These are phyloP conservation scores for Formicarius rufipectus DNA, from an alignment of 2,113 vertebrate species.

Conservation along the genomic window DNA sequence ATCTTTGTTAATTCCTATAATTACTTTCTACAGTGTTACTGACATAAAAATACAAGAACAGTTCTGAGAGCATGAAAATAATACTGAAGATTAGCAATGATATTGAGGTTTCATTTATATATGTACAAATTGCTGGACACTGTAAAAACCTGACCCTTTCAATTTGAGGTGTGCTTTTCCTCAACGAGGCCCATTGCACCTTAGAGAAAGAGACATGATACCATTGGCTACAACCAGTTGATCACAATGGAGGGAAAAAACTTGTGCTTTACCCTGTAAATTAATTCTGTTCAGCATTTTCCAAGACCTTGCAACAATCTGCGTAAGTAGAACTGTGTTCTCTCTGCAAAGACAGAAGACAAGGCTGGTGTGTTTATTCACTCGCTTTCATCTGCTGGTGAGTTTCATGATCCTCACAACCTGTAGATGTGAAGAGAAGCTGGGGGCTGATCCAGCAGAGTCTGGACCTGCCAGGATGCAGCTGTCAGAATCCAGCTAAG, in stretches of 20 bases:
- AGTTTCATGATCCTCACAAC: rapidly evolving
- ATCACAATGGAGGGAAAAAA: not conserved
- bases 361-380: not conserved
- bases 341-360: not conserved
- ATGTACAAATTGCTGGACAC: not conserved
- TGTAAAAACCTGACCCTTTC: not conserved
- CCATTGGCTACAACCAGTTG: rapidly evolving
- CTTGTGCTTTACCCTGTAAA: not conserved
- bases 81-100: not conserved
- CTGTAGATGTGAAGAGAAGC: not conserved
- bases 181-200: not conserved
- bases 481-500: no score
- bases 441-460: not conserved
- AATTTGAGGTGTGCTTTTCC: not conserved
- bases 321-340: not conserved
- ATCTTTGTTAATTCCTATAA: not conserved
- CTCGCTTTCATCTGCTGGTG: rapidly evolving
- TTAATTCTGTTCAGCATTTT: not conserved
- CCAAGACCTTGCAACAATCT: not conserved
- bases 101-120: not conserved
- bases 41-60: not conserved
- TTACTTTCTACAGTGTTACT: not conserved
- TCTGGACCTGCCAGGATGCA: not conserved
- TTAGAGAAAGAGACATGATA: not conserved
- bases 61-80: not conserved